phyloP scores from a whole-genome alignment of 2,888 invertebrate genomes.

The Cataglyphis albicans region DNA sequence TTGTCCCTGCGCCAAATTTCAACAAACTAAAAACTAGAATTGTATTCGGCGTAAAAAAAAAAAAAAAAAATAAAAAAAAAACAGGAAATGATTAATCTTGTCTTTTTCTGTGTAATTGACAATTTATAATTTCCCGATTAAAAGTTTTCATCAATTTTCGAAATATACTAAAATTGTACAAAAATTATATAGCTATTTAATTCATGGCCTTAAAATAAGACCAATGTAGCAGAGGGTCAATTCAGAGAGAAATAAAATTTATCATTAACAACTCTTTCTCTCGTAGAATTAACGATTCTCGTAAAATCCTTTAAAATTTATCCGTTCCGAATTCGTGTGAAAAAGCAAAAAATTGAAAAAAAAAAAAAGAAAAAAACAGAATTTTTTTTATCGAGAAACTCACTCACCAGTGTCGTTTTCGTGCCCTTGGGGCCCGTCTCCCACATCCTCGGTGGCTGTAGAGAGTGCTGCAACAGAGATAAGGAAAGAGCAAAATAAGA shows the following conservation, averaged over 20 bases:
- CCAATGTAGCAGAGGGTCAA: background rate
- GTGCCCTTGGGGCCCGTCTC: conserved; percentile 77
- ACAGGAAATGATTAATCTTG: no score
- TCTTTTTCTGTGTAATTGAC: no score
- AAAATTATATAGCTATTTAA: background rate
- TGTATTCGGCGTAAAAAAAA: no score
- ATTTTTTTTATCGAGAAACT: conserved; percentile 18
- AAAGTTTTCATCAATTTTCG: no score
- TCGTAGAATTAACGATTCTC: conserved; percentile 2
- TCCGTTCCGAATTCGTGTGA: background rate
- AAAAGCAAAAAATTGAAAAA: conserved; percentile 9
- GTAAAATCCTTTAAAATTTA: background rate
- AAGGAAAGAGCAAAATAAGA: conserved; percentile 57
- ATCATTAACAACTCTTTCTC: background rate
- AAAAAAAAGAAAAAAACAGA: background rate
- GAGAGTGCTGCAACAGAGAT: conserved; percentile 80
- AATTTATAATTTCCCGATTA: no score
- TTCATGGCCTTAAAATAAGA: background rate
- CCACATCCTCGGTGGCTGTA: conserved; percentile 81
- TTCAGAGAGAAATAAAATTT: background rate
- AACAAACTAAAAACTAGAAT: conserved; percentile 19
- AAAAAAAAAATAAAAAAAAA: no score
- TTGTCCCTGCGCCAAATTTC: conserved; percentile 73
- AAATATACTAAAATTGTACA: no score
- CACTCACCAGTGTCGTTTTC: conserved; percentile 83